phyloP scores from a whole-genome alignment of 1,140 invertebrate genomes.

The Atopsyche davidsoni region DNA sequence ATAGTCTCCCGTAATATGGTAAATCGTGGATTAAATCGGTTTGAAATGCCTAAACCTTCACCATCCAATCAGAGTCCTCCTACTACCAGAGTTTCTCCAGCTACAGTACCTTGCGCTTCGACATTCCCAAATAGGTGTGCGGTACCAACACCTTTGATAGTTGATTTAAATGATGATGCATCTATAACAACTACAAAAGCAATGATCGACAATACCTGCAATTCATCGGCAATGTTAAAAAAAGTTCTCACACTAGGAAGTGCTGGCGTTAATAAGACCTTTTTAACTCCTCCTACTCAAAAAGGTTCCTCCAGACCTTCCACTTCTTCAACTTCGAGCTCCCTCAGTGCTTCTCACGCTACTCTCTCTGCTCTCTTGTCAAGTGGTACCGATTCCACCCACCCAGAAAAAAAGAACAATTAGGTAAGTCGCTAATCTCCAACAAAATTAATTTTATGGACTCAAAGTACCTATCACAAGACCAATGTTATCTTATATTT shows the following conservation, averaged over 20 bases:
- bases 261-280: conserved; percentile 42
- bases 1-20: conserved; percentile 40
- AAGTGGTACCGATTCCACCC: conserved; percentile 34
- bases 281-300: conserved; percentile 48
- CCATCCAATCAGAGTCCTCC: conserved; percentile 3
- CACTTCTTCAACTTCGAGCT: conserved; percentile 35
- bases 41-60: conserved; percentile 18
- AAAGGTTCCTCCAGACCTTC: conserved; percentile 32
- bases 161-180: conserved; percentile 25
- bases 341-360: conserved; percentile 45
- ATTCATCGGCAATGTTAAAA: conserved; percentile 47
- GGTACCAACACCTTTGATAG: conserved; percentile 15
- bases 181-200: conserved; percentile 39
- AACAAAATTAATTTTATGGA: no score
- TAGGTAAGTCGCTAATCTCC: no score
- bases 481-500: no score
- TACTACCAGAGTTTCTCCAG: conserved; percentile 8
- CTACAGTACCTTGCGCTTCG: conserved; percentile 13
- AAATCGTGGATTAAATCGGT: conserved; percentile 22
- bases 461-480: no score
- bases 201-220: conserved; percentile 47
- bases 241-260: conserved; percentile 47
- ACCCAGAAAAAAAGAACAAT: conserved; percentile 39
- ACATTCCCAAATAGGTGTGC: conserved; percentile 9
- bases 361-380: conserved; percentile 44